Evolutionary conservation across 2,888 invertebrate species (phyloP), one percentile per base, ranked within the genome.

Genomic region (Fragum sueziense): DNA sequence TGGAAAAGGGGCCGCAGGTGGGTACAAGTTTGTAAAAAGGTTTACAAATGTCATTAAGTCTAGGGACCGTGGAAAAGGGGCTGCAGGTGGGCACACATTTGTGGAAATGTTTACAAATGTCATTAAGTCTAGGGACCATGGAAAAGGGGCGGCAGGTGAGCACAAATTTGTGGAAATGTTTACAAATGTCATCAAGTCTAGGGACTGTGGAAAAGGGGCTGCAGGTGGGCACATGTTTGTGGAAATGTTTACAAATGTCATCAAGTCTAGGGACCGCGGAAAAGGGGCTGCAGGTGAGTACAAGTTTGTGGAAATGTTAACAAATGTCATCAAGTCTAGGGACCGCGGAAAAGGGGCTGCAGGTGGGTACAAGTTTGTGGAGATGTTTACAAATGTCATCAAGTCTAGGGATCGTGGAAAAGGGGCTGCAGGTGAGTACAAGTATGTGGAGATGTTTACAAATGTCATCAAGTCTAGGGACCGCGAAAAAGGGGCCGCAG

Each of bases 141-240:
- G 92, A 47, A 92, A 91, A 81, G 91, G 91, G 29, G 89, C 89
- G 68, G 74, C 87, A 73, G 91, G 91, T 91, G 76, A 83, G 67
- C 67, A 88, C 81, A 88, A 86, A 77, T 92, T 90, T 83, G 82
- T 89, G 27, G 86, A 90, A 76, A 85, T 92, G 71, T 90, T 91
- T 75, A 79, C 84, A 14, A 75, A 76, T 14, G 88, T 90, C n/a
- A 81, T 92, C 22, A 85, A 81, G 76, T 79, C 87, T 22, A 77
- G 91, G 51, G 88, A 92, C 76, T 77, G 92, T 0, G 92, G 92
- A 47, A 92, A 91, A 81, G 91, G 91, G 29, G 89, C 89, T 70
- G 74, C 87, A 73, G 91, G 91, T 91, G 76, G 82, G 67, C 67
- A 88, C 81, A 88, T 86, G 78, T 92, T 90, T 83, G 82, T 89